These are phyloP conservation scores for Pseudopipra pipra DNA, from an alignment of 2,113 vertebrate species.

Conservation along the genomic window DNA sequence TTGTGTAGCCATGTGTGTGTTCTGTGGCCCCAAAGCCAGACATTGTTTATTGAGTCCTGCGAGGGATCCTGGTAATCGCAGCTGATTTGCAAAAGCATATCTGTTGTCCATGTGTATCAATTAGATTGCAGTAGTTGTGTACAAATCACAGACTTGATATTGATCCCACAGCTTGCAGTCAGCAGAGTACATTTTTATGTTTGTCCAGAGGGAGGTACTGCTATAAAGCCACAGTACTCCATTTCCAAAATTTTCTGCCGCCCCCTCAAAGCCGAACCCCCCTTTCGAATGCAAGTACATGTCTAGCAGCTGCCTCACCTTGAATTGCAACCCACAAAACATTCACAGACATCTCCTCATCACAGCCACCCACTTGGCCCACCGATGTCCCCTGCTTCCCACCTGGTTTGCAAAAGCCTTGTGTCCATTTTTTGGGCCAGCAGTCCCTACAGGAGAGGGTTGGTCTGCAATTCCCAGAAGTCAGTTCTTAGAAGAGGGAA, in stretches of 20 bases:
- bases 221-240: not conserved
- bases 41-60: conserved; percentile 37
- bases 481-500: not conserved
- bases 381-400: accelerated
- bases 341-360: not conserved
- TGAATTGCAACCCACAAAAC: not conserved
- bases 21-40: not conserved
- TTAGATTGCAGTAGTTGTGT: conserved; percentile 27
- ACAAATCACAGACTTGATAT: conserved; percentile 31
- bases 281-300: not conserved
- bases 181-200: not conserved
- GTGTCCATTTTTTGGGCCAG: not conserved
- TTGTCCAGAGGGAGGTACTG: not conserved
- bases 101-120: conserved; percentile 53
- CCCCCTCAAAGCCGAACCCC: not conserved
- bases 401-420: not conserved
- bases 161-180: not conserved
- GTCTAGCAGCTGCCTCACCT: not conserved
- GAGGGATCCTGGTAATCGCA: conserved; percentile 31
- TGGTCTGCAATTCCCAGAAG: not conserved
- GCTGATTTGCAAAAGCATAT: conserved; percentile 52
- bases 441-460: not conserved
- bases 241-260: not conserved
- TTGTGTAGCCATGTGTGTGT: conserved; percentile 24
- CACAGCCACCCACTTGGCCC: accelerated